Conservation (phyloP, 2,888 invertebrate genomes). For the Poecilobothrus nobilitatus region DNA sequence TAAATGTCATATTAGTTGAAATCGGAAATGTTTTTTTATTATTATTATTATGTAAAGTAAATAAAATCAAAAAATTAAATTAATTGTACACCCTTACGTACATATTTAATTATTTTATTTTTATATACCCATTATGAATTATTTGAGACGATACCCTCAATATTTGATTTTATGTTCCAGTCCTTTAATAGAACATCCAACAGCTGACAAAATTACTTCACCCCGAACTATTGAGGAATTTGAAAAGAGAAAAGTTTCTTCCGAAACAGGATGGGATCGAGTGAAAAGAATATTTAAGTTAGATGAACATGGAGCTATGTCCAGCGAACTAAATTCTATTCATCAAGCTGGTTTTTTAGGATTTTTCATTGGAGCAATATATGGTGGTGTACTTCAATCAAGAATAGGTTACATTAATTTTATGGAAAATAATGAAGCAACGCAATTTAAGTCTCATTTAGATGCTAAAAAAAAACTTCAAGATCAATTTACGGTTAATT, state of each 20-base stretch:
- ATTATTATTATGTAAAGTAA: no score
- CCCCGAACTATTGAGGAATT: conserved; percentile 12
- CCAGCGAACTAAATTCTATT: conserved; percentile 54
- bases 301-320: conserved; percentile 53
- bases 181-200: background rate
- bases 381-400: conserved; percentile 57
- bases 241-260: conserved; percentile 23
- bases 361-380: conserved; percentile 52
- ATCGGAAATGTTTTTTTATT: no score
- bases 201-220: conserved; percentile 14
- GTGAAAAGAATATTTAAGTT: conserved; percentile 37
- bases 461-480: conserved; percentile 67
- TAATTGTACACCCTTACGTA: no score
- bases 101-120: no score
- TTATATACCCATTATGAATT: no score
- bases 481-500: conserved; percentile 57
- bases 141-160: no score
- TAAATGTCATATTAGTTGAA: no score
- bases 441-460: conserved; percentile 54
- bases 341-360: conserved; percentile 54
- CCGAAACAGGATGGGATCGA: conserved; percentile 39
- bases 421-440: conserved; percentile 66
- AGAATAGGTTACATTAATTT: conserved; percentile 55
- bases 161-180: background rate
- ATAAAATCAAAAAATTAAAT: no score